Conservation (phyloP, 1,140 invertebrate species). For the roundworm (Caenorhabditis elegans) region DNA sequence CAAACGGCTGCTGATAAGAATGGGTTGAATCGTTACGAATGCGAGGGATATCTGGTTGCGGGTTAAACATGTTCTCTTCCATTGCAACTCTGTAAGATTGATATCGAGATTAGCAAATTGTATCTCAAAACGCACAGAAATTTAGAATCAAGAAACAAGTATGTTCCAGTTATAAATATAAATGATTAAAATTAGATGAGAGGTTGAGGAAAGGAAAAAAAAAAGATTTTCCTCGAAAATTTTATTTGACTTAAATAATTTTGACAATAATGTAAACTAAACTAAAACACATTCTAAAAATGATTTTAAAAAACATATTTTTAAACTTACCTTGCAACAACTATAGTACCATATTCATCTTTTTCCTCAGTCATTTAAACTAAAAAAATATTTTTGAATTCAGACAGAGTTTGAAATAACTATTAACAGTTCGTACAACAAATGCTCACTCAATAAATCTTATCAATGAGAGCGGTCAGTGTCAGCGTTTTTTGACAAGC, state of each 20-base stretch:
- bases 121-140: too few relatives aligned
- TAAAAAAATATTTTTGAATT: not conserved
- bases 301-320: not conserved
- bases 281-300: too few relatives aligned
- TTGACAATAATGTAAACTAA: too few relatives aligned
- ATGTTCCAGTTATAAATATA: too few relatives aligned
- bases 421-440: not conserved
- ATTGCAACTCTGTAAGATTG: slow-evolving; percentile 4
- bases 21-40: slow-evolving; percentile 23
- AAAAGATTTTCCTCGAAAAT: too few relatives aligned
- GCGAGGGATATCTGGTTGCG: slow-evolving; percentile 19
- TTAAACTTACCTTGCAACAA: not conserved
- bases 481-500: not conserved
- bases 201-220: too few relatives aligned
- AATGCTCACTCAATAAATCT: not conserved
- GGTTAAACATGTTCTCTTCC: slow-evolving; percentile 22
- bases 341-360: not conserved
- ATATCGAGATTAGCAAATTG: not conserved
- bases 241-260: too few relatives aligned
- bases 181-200: too few relatives aligned
- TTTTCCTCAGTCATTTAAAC: not conserved
- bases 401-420: not conserved
- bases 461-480: not conserved
- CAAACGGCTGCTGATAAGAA: slow-evolving; percentile 16
- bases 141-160: too few relatives aligned